Evolutionary conservation across 2,888 invertebrate genomes (phyloP), one percentile per base, ranked within the genome.

Genomic region (Spisula solida): DNA sequence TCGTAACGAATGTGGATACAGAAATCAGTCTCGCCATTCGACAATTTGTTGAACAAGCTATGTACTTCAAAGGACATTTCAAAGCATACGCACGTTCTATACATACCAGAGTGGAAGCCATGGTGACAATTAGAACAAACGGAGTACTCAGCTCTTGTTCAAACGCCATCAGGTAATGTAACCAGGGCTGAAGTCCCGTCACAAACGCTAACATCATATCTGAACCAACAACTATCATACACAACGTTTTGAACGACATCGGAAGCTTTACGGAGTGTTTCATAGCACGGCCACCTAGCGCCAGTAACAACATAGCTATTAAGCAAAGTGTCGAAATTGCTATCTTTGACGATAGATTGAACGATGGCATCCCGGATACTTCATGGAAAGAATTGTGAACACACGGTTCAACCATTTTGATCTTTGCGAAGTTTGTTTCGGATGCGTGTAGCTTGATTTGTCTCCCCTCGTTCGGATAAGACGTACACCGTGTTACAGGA

Each of bases 61-160:
- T 86, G 25, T 86, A 86, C 31, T 81, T 81, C 14, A 81, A 34
- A 8, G 86, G 81, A 34, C 29, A 81, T n/a, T 81, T 75, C 41
- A 81, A 34, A n/a, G 86, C 86, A 25, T 31, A 81, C 10, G 34
- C 86, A 41, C 86, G 60, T 48, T 86, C 86, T 14, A 81, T 14
- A 66, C 81, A 47, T 0, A 86, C 25, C 10, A 86, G 75, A 29
- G 81, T 75, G 0, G 60, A 75, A n/a, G 86, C 29, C 31, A 55
- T 14, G 81, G 47, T 47, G 10, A 86, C 81, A 29, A 86, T 34
- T 0, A 86, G 18, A 75, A 56, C 47, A 48, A 20, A 29, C 14
- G 48, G 8, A 34, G 60, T 70, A 29, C 66, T 81, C 4, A 81
- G 2, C 16, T 86, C 80, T 48, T 34, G 47, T 29, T 80, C 56